phyloP scores from a whole-genome alignment of 2,113 vertebrate species.

The Garra rufa region DNA sequence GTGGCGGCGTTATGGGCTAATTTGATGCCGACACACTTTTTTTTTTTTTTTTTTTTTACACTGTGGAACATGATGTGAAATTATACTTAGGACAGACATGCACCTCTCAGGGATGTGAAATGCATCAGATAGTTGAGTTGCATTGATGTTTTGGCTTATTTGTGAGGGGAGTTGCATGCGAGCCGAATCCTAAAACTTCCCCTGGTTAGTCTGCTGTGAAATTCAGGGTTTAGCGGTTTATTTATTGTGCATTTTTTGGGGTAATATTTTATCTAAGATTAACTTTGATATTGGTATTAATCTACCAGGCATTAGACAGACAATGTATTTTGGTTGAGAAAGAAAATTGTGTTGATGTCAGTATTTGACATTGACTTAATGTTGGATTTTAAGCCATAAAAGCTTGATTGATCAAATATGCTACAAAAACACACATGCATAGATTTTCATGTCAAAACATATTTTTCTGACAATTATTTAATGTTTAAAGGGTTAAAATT shows the following conservation, averaged over 20 bases:
- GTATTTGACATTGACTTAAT: no score
- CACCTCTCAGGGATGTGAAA: not conserved
- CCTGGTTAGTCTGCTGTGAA: not conserved
- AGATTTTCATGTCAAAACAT: not conserved
- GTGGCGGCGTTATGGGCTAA: not conserved
- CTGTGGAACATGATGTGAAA: conserved; percentile 1
- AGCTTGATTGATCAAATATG: not conserved
- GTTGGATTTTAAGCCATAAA: no score
- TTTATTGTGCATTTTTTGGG: not conserved
- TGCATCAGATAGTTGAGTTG: not conserved
- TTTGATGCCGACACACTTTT: not conserved
- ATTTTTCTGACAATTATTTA: not conserved
- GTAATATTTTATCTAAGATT: no score
- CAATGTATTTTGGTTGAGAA: no score
- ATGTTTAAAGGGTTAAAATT: no score
- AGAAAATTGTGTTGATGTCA: no score
- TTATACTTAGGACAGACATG: not conserved
- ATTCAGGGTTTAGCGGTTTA: not conserved
- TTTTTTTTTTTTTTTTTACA: not conserved
- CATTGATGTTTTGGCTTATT: not conserved
- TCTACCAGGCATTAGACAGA: no score
- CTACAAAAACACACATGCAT: not conserved
- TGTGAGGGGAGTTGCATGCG: not conserved
- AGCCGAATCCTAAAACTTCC: not conserved
- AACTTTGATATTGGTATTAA: no score